A percentile compares a stretch with the other conserved stretches of the same genome.
Evolutionary conservation across 2,113 vertebrate genomes (phyloP).

Genomic region (Odontesthes bonariensis): DNA sequence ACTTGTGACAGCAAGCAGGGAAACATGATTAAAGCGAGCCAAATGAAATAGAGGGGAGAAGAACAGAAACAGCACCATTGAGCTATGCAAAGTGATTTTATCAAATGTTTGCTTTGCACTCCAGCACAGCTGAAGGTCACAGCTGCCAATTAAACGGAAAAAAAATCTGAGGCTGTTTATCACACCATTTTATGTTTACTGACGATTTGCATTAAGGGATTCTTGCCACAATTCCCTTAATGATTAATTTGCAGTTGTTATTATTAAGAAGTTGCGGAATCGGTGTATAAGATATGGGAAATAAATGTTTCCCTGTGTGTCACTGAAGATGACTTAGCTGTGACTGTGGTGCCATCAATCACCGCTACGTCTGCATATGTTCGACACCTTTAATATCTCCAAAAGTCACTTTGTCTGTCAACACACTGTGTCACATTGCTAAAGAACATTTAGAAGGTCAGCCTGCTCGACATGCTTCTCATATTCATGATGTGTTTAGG

Average conservation of each 20-base stretch:
- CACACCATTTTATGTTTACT: slow-evolving; percentile 28
- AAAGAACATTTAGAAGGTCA: slow-evolving; percentile 57
- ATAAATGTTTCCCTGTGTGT: slow-evolving; percentile 16
- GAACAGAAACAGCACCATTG: slow-evolving; percentile 21
- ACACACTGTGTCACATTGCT: slow-evolving; percentile 45
- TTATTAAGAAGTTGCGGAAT: background rate
- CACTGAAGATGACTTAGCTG: slow-evolving; percentile 24
- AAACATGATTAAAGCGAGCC: slow-evolving; percentile 73
- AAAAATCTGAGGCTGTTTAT: slow-evolving; percentile 34
- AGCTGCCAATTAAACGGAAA: slow-evolving; percentile 57
- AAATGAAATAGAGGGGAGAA: slow-evolving; percentile 52
- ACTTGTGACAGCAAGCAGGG: slow-evolving; percentile 67
- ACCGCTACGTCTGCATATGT: slow-evolving; percentile 30
- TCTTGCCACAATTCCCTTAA: background rate
- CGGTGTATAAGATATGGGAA: background rate
- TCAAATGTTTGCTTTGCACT: slow-evolving; percentile 58
- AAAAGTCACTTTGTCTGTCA: slow-evolving; percentile 62
- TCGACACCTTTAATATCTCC: slow-evolving; percentile 49
- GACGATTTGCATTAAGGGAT: slow-evolving; percentile 24
- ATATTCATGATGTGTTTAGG: slow-evolving; percentile 41
- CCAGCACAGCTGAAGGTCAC: slow-evolving; percentile 60
- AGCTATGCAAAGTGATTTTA: slow-evolving; percentile 43
- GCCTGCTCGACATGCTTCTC: slow-evolving; percentile 26
- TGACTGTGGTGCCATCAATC: slow-evolving; percentile 36
- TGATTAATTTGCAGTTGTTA: too few species aligned